These are phyloP conservation scores for Campylorhamphus procurvoides DNA, from an alignment of 2,113 vertebrate species.

Conservation along the genomic window DNA sequence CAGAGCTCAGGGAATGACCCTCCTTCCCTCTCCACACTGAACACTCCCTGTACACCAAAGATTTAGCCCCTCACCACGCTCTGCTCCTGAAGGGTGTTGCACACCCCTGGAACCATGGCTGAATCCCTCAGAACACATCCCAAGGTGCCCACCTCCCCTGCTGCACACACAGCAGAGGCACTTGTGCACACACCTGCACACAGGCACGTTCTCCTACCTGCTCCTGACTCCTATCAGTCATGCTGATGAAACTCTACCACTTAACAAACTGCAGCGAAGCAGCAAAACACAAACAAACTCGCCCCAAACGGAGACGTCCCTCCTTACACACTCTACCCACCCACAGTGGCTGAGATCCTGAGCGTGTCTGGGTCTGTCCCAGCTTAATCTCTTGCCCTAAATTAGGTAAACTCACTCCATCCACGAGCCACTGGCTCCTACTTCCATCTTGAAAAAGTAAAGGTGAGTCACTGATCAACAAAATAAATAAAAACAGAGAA, in stretches of 20 bases:
- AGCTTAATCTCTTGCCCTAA: background rate
- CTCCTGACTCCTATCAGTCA: background rate
- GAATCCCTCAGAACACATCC: background rate
- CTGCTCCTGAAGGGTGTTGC: background rate
- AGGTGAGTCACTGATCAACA: slow-evolving; percentile 41
- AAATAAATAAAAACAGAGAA: slow-evolving; percentile 48
- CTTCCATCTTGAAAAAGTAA: slow-evolving; percentile 3
- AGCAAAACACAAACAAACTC: background rate
- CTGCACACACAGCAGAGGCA: background rate
- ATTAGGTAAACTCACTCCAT: background rate
- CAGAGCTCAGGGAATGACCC: background rate
- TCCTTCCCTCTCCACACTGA: background rate
- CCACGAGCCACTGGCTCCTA: background rate
- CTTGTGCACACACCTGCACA: background rate
- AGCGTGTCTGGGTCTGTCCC: background rate
- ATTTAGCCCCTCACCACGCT: background rate
- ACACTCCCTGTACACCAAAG: background rate
- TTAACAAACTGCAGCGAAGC: background rate
- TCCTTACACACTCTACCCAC: background rate
- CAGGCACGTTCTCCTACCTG: background rate
- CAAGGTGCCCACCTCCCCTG: background rate
- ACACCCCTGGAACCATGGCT: background rate
- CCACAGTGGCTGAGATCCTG: background rate
- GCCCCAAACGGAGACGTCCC: background rate
- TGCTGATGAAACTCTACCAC: background rate